Conservation (phyloP, 2,888 invertebrate species). For the Zele albiditarsus region DNA sequence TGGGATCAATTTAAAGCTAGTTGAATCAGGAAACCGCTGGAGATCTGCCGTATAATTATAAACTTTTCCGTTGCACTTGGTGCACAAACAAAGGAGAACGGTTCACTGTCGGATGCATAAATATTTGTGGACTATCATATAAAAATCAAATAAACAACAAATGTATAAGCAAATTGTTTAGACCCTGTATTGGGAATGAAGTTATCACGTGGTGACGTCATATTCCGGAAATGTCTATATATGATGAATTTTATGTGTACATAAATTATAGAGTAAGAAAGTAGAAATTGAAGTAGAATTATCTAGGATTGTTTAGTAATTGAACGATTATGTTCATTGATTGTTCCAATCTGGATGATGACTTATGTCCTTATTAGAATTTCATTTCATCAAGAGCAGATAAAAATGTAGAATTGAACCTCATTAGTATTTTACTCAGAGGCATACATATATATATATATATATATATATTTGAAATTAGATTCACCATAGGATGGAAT, state of each 20-base stretch:
- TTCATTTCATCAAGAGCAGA: background rate
- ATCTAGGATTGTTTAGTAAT: background rate
- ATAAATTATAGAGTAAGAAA: slow-evolving; percentile 29
- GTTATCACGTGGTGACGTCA: slow-evolving; percentile 42
- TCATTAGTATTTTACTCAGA: background rate
- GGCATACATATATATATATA: background rate
- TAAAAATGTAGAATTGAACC: background rate
- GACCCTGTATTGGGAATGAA: slow-evolving; percentile 20
- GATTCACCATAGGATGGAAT: background rate
- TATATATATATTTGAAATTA: background rate
- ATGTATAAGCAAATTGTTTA: slow-evolving; percentile 18
- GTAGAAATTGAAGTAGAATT: background rate
- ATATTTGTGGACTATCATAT: background rate
- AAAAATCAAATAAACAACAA: background rate
- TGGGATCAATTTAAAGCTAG: slow-evolving; percentile 56
- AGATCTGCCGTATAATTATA: slow-evolving; percentile 55
- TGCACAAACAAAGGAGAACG: background rate
- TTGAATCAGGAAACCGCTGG: slow-evolving; percentile 33
- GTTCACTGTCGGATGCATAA: slow-evolving; percentile 19
- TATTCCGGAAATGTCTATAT: slow-evolving; percentile 42
- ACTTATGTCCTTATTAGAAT: slow-evolving; percentile 3
- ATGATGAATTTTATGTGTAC: slow-evolving; percentile 34
- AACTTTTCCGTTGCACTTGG: slow-evolving; percentile 44
- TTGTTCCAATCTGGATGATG: background rate
- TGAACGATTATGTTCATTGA: background rate